Percentiles rank a stretch among this genome's conserved stretches.
phyloP scores from a whole-genome alignment of 1,140 invertebrate species.

The Papilio helenus region DNA sequence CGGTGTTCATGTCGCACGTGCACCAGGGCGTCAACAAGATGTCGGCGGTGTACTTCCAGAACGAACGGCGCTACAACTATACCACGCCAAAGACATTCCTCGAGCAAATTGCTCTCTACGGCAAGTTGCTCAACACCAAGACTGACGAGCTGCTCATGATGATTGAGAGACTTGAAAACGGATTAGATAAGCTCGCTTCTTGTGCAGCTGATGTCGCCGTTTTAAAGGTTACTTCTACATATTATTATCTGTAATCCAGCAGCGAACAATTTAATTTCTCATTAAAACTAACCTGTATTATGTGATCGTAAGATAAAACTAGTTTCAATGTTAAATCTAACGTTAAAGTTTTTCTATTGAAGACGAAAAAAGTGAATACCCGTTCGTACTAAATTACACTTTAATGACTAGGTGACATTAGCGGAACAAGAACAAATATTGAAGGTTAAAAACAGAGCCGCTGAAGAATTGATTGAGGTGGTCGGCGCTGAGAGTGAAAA shows the following conservation, averaged over 20 bases:
- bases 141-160: slow-evolving; percentile 90
- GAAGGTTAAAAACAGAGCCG: slow-evolving; percentile 94
- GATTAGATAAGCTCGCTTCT: slow-evolving; percentile 92
- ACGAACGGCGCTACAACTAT: slow-evolving; percentile 97
- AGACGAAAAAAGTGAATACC: not conserved
- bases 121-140: slow-evolving; percentile 91
- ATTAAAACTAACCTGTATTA: no score
- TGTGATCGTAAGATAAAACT: no score
- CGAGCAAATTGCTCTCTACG: slow-evolving; percentile 95
- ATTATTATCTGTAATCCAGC: not conserved
- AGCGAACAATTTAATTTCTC: not conserved
- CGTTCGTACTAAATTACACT: not conserved
- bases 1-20: slow-evolving; percentile 95
- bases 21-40: slow-evolving; percentile 95
- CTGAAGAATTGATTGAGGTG: slow-evolving; percentile 94
- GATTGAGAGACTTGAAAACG: slow-evolving; percentile 93
- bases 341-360: not conserved
- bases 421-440: slow-evolving; percentile 95
- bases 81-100: slow-evolving; percentile 98
- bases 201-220: slow-evolving; percentile 90
- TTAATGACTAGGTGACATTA: slow-evolving; percentile 87
- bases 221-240: slow-evolving; percentile 81
- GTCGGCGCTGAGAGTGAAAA: slow-evolving; percentile 96
- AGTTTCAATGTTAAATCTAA: no score
- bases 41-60: slow-evolving; percentile 91